Evolutionary conservation across 2,797 vertebrate genomes (phyloP), one percentile per base, ranked within the genome.

Genomic region (Argentina silus): DNA sequence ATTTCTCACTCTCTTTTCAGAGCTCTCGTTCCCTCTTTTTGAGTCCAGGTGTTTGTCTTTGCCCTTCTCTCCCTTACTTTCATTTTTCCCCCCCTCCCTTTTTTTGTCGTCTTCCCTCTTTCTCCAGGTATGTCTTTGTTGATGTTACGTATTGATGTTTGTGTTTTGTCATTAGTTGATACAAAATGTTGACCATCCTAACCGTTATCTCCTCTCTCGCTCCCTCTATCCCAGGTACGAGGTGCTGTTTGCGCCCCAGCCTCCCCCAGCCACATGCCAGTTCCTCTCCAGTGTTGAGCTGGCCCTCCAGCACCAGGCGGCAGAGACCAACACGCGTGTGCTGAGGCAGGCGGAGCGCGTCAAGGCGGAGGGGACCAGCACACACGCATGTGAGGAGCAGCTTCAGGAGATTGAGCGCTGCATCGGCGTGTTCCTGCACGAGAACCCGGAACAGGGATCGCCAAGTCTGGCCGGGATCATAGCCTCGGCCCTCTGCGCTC

Each of bases 321-420:
- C 95, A 0, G 97, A 99, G 15, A 95, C 94, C 27, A 99, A 99
- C 53, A 95, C 87, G 60, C 89, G 95, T 0, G 93, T 98, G 0
- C 85, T 99, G 83, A 90, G 95, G 76, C 98, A 98, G 75, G 95
- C 96, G 42, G 97, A 99, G 70, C 93, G 97, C 0, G 89, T 98
- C 50, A 99, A 99, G 81, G 95, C 96, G 0, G 98, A 99, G 88
- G 96, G 96, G 0, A 95, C 96, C 1, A 95, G 95, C 0, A 92
- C 95, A 0, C 91, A 93, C 0, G 95, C 95, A 50, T 99, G 97
- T 14, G 96, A 99, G 85, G 97, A 99, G 82, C 97, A 99, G 89
- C 86, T 98, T 74, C 96, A 98, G 85, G 97, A 99, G 93, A 99
- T 99, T 0, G 97, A 99, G 69, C 96, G 95, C 78, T 99, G 98